Base-by-base conservation (phyloP, 2,113 vertebrate species). In the Arenaria interpres region DNA sequence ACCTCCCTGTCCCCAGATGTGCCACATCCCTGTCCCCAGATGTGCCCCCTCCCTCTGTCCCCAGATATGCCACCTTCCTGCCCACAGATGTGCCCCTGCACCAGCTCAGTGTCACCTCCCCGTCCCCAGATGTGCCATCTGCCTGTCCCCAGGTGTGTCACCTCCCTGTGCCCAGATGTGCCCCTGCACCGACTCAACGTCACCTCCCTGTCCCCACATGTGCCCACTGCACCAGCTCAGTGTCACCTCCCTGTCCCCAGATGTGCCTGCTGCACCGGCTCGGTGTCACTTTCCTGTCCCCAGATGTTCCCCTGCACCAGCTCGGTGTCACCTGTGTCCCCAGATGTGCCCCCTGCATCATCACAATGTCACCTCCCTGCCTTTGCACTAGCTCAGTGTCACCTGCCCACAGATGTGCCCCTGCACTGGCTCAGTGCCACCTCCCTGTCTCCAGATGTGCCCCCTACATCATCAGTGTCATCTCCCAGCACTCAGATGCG, bases 31-130 rank as follows among this genome's bases (percentile, higher is more conserved):
- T 4, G 19, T 9, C 19, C 19, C 2, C 18, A 46, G 45, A 46
- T 20, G 8, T n/a, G 41, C 1, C 6, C 9, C 54, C 35, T 46
- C 20, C 43, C 1, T 16, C 15, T 5, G 5, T 8, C 51, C 4
- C 79, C 62, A 51, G 50, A 51, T 51, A 25, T 27, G 16, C 11
- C 54, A 43, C 57, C 20, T 51, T 1, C 20, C 15, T 5, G 5
- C 7, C 51, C 4, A 66, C 50, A 51, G 50, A 51, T 51, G 25
- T 27, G 16, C 23, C 7, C 10, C 32, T 1, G 8, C 23, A 23
- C 27, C 2, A 7, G 48, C 39, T 28, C 75, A 5, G 43, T 27
- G 32, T 7, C 79, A 48, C 54, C 35, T 57, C 10, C 39, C 41
- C 0, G 0, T 7, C 14, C 12, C 9, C 60, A 67, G 69, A 27